Evolutionary conservation across 1,140 invertebrate genomes (phyloP).

Genomic region (Maniola jurtina): DNA sequence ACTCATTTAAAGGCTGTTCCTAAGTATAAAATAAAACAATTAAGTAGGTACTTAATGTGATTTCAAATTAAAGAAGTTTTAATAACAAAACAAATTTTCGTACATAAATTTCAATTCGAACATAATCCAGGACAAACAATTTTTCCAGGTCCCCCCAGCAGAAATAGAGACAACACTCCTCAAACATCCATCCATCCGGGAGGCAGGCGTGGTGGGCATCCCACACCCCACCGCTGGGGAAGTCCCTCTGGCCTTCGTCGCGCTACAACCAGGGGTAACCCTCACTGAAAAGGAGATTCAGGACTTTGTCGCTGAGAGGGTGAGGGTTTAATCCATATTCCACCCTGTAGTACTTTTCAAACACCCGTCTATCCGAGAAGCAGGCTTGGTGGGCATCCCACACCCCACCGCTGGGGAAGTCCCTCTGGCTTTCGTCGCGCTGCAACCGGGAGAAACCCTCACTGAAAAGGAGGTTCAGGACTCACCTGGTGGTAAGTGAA

Average conservation of each 20-base stretch:
- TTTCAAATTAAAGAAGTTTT: too few relatives aligned
- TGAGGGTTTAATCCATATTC: conserved; percentile 28
- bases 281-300: conserved; percentile 77
- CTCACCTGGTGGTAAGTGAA: too few relatives aligned
- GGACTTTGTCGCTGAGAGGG: conserved; percentile 75
- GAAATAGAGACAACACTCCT: conserved; percentile 89
- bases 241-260: conserved; percentile 83
- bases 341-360: conserved; percentile 82
- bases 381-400: conserved; percentile 87
- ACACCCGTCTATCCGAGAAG: conserved; percentile 84
- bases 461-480: conserved; percentile 77
- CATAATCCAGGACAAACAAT: too few relatives aligned
- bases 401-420: conserved; percentile 84
- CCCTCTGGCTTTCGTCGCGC: conserved; percentile 83
- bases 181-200: conserved; percentile 82
- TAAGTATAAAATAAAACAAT: too few relatives aligned
- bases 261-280: conserved; percentile 70
- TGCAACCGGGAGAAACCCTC: conserved; percentile 68
- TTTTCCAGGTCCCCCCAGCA: conserved; percentile 86
- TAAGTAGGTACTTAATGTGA: too few relatives aligned
- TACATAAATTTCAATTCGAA: too few relatives aligned
- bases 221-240: conserved; percentile 84
- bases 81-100: too few relatives aligned
- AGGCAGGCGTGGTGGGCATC: conserved; percentile 88
- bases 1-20: too few relatives aligned